Evolutionary conservation across 2,797 vertebrate species (phyloP).

Genomic region (Ctenopoma multispine): DNA sequence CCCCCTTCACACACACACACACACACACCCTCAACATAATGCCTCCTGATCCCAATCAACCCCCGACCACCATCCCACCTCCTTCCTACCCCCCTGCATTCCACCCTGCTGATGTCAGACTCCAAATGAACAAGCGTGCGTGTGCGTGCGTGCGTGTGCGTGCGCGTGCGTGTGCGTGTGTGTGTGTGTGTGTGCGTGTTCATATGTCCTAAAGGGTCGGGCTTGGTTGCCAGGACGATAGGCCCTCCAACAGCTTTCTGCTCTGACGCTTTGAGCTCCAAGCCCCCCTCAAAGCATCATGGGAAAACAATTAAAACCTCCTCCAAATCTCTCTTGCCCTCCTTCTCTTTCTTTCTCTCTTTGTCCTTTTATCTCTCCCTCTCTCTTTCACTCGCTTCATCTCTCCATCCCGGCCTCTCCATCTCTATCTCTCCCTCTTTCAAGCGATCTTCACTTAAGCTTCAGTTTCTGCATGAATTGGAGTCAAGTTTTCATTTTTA

Average conservation of each 20-base stretch:
- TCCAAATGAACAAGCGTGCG: constrained; percentile 87
- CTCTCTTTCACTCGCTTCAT: constrained; percentile 41
- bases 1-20: constrained; percentile 41
- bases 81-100: constrained; percentile 81
- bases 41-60: constrained; percentile 69
- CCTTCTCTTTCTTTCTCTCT: constrained; percentile 59
- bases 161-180: constrained; percentile 36
- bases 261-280: constrained; percentile 91
- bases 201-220: constrained; percentile 85
- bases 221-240: constrained; percentile 92
- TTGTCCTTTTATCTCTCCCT: constrained; percentile 48
- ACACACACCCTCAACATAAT: constrained; percentile 40
- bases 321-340: constrained; percentile 85
- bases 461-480: constrained; percentile 66
- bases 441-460: constrained; percentile 73
- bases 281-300: constrained; percentile 95
- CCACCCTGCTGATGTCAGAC: constrained; percentile 95
- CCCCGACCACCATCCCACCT: constrained; percentile 14
- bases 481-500: constrained; percentile 73
- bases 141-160: constrained; percentile 62
- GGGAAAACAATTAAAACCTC: constrained; percentile 98
- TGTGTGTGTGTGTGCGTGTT: constrained; percentile 21
- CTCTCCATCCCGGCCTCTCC: constrained; percentile 55
- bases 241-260: constrained; percentile 94
- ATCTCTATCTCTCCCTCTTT: constrained; percentile 46